Conservation (phyloP, 2,113 vertebrate genomes). For the Zapornia atra region DNA sequence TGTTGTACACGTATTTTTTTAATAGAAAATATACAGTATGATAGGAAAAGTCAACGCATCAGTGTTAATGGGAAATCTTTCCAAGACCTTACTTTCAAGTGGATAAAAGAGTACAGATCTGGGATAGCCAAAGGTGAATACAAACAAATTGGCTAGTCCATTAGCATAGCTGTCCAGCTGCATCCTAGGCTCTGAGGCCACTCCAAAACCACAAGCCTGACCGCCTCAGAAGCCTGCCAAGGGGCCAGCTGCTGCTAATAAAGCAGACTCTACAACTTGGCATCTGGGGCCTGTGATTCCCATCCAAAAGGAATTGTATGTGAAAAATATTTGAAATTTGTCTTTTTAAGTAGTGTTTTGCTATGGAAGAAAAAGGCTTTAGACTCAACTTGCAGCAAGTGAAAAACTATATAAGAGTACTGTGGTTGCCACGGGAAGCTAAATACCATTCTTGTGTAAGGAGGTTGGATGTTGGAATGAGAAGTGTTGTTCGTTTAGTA, state of each 20-base stretch:
- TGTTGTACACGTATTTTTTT: neutral
- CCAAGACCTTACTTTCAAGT: constrained; percentile 60
- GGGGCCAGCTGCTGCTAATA: constrained; percentile 70
- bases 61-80: constrained; percentile 37
- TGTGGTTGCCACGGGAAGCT: neutral
- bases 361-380: constrained; percentile 51
- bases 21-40: neutral
- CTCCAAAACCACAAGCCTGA: constrained; percentile 70
- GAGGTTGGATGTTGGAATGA: neutral
- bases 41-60: constrained; percentile 16
- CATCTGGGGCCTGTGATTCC: constrained; percentile 42
- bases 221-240: constrained; percentile 60
- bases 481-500: neutral
- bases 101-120: constrained; percentile 69
- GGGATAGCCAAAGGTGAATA: constrained; percentile 59
- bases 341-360: constrained; percentile 62
- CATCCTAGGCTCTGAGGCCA: constrained; percentile 46
- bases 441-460: neutral
- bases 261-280: constrained; percentile 68
- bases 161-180: constrained; percentile 56
- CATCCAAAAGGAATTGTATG: constrained; percentile 64
- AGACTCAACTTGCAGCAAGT: constrained; percentile 8
- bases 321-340: constrained; percentile 73
- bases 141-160: constrained; percentile 65
- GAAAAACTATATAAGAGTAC: neutral